These are phyloP conservation scores for Equus quagga DNA, from an alignment of 2,113 vertebrate species.

Conservation along the genomic window DNA sequence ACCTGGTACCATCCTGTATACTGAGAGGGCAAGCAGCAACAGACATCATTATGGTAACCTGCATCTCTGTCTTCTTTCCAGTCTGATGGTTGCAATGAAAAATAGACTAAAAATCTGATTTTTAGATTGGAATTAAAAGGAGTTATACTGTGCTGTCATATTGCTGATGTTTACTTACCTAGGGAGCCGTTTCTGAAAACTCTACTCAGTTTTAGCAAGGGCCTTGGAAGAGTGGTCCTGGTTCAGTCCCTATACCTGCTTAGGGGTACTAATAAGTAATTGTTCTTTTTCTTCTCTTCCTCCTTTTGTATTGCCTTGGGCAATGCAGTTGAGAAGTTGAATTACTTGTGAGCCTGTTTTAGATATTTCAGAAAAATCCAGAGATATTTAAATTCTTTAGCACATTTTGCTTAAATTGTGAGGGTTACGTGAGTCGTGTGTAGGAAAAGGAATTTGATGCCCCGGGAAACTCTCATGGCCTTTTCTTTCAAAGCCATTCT, in stretches of 20 bases:
- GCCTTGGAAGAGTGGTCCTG: not conserved
- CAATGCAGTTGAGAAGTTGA: not conserved
- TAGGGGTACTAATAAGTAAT: not conserved
- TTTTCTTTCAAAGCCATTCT: not conserved
- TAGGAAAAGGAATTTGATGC: not conserved
- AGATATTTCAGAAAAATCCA: conserved; percentile 15
- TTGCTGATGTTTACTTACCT: not conserved
- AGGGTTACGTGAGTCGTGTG: not conserved
- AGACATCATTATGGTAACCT: not conserved
- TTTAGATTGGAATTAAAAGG: not conserved
- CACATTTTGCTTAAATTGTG: conserved; percentile 5
- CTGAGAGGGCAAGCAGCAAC: not conserved
- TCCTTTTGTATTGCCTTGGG: not conserved
- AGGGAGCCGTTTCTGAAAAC: not conserved
- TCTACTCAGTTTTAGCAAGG: not conserved
- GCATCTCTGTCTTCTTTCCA: not conserved
- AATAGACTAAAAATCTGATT: not conserved
- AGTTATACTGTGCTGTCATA: not conserved
- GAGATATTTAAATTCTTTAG: not conserved
- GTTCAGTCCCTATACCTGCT: not conserved
- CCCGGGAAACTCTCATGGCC: not conserved
- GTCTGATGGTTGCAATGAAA: not conserved
- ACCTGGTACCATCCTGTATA: accelerated
- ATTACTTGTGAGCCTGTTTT: not conserved
- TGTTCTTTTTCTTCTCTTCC: not conserved